phyloP scores from a whole-genome alignment of 2,888 invertebrate species.

The Limnephilus lunatus region DNA sequence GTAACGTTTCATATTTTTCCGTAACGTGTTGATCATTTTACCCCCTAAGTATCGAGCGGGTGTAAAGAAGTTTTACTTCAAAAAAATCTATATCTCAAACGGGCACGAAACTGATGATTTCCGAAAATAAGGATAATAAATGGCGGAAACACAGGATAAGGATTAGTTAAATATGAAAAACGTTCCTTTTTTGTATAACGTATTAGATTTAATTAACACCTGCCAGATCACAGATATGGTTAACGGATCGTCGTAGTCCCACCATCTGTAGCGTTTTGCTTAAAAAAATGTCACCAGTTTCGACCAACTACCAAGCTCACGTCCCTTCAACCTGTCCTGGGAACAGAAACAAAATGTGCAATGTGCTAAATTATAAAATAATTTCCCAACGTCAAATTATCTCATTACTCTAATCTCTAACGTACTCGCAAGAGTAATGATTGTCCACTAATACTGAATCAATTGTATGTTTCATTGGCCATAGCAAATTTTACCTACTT shows the following conservation, averaged over 20 bases:
- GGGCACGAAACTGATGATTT: too few relatives aligned
- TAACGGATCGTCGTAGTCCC: neutral
- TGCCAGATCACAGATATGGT: neutral
- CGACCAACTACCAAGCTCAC: slow-evolving; percentile 9
- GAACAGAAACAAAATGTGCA: neutral
- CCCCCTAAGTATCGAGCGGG: too few relatives aligned
- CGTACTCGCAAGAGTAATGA: neutral
- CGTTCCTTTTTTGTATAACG: neutral
- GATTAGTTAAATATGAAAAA: neutral
- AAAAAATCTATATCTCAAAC: too few relatives aligned
- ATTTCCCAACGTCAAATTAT: neutral
- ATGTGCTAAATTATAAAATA: neutral
- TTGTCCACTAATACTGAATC: neutral
- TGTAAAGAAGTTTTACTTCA: too few relatives aligned
- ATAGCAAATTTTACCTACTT: too few relatives aligned
- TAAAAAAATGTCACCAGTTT: slow-evolving; percentile 51
- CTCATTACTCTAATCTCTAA: neutral
- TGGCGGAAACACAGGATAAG: too few relatives aligned
- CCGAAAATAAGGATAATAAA: too few relatives aligned
- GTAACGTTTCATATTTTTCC: too few relatives aligned
- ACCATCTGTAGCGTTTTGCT: slow-evolving; percentile 41
- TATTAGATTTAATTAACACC: neutral
- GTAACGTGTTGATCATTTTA: too few relatives aligned
- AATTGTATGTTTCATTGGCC: too few relatives aligned
- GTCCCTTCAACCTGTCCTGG: slow-evolving; percentile 23